Evolutionary conservation across 1,140 invertebrate species (phyloP), one percentile per base, ranked within the genome.

Genomic region (Leptonema lineaticorne): DNA sequence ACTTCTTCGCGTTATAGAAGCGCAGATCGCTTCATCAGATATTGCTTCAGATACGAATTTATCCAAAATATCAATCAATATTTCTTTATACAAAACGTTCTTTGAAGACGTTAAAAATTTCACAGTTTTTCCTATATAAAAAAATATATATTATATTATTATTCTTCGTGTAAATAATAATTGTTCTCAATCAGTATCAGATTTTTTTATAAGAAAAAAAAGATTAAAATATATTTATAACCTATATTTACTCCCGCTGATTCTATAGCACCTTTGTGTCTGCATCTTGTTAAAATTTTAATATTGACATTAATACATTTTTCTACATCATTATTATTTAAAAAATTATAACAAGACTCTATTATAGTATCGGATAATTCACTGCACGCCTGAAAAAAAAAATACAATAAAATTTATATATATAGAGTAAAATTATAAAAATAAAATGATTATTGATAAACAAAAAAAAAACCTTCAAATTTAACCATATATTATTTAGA

Each of bases 241-340:
- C 81, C 82, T 63, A 91, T 81, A 30, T 86, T 81, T 58, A 79
- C 68, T 2, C 89, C 89, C 1, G 88, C 89, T 14, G 87, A 82
- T 79, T 93, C 91, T 62, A 93, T 91, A 24, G 87, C 91, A 46
- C 92, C 92, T 82, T 93, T 92, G 75, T 92, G 91, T 8, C 91
- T 82, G 74, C 89, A 92, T 24, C 85, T 88, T 45, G 86, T 86
- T 56, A 92, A 77, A 53, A 92, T 86, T 24, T 77, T 79, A 62
- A 84, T 81, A 29, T 88, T 85, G 24, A 92, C 81, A 37, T 87
- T 75, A 9, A 85, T 78, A 72, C 85, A 85, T 73, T 79, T 77
- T 27, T 83, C 75, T 27, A 78, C 79, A 59, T 82, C 71, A 26
- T 76, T 68, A 0, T 75, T 74, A 37, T 79, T 73, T 24, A 75